Evolutionary conservation across 2,888 invertebrate genomes (phyloP).

Genomic region (Drosophila incognita): DNA sequence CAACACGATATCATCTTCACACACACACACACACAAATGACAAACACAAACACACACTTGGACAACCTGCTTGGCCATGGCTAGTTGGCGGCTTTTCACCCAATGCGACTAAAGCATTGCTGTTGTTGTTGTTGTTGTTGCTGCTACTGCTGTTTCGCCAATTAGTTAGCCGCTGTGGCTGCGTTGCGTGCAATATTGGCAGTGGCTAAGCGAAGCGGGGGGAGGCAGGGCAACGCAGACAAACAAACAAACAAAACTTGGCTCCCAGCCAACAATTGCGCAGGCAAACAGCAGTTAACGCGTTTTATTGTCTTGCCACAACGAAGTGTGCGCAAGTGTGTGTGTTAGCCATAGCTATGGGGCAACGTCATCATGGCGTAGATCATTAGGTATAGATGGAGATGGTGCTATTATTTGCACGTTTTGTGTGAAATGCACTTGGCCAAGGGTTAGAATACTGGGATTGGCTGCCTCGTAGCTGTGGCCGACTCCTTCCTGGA

Average conservation of each 20-base stretch:
- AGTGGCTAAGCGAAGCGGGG: conserved; percentile 27
- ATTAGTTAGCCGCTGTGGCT: conserved; percentile 72
- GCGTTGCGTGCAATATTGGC: conserved; percentile 68
- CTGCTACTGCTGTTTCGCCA: conserved; percentile 63
- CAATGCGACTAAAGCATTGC: conserved; percentile 57
- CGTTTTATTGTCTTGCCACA: conserved; percentile 73
- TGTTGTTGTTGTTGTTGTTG: conserved; percentile 30
- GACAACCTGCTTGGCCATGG: conserved; percentile 58
- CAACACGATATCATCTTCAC: conserved; percentile 71
- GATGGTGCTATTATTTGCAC: conserved; percentile 85
- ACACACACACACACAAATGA: conserved; percentile 22
- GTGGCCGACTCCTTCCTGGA: conserved; percentile 14
- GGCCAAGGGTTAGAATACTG: conserved; percentile 33
- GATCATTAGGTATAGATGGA: conserved; percentile 80
- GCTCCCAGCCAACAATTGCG: conserved; percentile 61
- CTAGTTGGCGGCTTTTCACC: conserved; percentile 60
- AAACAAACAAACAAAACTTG: conserved; percentile 45
- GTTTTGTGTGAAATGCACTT: conserved; percentile 83
- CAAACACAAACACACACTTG: conserved; percentile 23
- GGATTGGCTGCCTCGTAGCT: conserved; percentile 9
- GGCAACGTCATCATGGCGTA: conserved; percentile 66
- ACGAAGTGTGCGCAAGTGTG: conserved; percentile 14
- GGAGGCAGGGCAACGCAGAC: background rate
- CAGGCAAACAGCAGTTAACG: conserved; percentile 74
- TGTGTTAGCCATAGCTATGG: conserved; percentile 25